Base-by-base conservation (phyloP, 1,140 invertebrate species). In the Zaprionus gabonicus region DNA sequence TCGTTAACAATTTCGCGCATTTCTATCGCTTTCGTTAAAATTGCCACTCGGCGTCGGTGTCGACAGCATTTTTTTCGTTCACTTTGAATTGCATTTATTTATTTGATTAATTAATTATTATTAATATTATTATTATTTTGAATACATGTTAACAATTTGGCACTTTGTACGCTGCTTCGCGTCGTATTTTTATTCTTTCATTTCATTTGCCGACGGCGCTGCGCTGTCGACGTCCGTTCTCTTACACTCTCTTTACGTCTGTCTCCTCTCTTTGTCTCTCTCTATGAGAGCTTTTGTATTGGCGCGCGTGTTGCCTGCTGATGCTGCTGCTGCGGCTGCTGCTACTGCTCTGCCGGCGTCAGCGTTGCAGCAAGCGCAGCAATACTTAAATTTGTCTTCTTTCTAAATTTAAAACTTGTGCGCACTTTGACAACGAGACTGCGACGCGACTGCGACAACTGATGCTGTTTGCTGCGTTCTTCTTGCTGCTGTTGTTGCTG, bases 91-190 rank as follows among this genome's bases (percentile, higher is more conserved):
- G 53, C 58, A 74, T 70, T 57, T 74, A 51, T 17, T 46, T 46
- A 46, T 46, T 7, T 46, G 41, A 46, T 46, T 46, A 46, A 46
- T 53, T 57, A 34, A 41, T 49, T 41, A 68, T 66, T 44, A 56
- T 76, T 34, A 34, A 34, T 34, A 34, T 34, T 34, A 34, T 72
- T 72, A 27, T 66, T 58, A 17, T 59, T 72, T 59, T 59, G 62
- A 63, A 79, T 79, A 70, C 71, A 70, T 66, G 20, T 78, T 72
- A 77, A 72, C 63, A 77, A 77, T 77, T 77, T 77, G 75, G 75
- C 75, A 77, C 75, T 72, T 76, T 60, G 67, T 70, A 71, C 38
- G 25, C 60, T 55, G 55, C 38, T 41, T 41, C 44, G 41, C 58
- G 49, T 49, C 58, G 6, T 75, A 65, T 62, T 67, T 76, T 25